phyloP scores from a whole-genome alignment of 2,113 vertebrate species.

The Plecotus auritus region DNA sequence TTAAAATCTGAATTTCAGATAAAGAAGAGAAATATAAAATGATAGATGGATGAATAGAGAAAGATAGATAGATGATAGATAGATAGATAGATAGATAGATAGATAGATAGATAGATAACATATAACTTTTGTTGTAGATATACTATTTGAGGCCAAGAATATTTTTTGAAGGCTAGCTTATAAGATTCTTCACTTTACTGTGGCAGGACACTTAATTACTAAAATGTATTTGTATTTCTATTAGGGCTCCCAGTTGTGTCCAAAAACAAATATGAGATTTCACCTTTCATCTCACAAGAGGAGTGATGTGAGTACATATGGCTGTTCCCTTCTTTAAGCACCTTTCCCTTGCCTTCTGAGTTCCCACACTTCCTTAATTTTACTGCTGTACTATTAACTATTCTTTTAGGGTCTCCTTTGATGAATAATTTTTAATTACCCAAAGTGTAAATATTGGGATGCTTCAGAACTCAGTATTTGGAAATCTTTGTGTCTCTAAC shows the following conservation, averaged over 20 bases:
- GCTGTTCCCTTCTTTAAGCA: not conserved
- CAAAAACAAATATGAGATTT: not conserved
- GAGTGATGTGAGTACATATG: too few species aligned
- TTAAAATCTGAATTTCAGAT: not conserved
- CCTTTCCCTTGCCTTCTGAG: not conserved
- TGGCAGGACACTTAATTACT: not conserved
- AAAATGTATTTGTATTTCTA: not conserved
- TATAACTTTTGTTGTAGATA: not conserved
- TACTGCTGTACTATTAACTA: not conserved
- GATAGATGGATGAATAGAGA: not conserved
- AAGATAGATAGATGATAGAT: too few species aligned
- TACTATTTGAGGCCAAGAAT: not conserved
- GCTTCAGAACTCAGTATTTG: not conserved
- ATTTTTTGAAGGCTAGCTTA: not conserved
- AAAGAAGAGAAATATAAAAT: not conserved
- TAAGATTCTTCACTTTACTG: not conserved
- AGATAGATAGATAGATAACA: too few species aligned
- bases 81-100: not conserved
- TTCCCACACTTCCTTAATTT: not conserved
- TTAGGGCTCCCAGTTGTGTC: not conserved
- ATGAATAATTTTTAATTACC: not conserved
- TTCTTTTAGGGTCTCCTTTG: not conserved
- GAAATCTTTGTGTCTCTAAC: not conserved
- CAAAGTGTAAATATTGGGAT: not conserved
- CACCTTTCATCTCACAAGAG: not conserved